Conservation (phyloP, 2,888 invertebrate species). For the Synanthedon andrenaeformis region DNA sequence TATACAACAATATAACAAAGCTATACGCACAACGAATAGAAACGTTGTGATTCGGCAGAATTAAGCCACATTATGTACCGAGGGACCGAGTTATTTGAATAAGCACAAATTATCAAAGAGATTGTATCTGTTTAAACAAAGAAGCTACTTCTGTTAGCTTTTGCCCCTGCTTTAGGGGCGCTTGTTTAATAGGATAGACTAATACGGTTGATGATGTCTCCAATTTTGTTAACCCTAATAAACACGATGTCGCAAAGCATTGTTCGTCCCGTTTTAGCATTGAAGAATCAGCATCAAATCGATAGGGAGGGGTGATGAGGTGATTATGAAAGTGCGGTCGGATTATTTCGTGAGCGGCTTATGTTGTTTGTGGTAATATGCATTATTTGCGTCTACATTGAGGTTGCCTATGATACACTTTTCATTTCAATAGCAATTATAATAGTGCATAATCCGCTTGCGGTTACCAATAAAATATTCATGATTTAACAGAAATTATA, state of each 20-base stretch:
- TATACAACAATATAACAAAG: constrained; percentile 12
- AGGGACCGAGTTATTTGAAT: constrained; percentile 64
- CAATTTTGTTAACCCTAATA: constrained; percentile 55
- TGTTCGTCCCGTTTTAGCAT: constrained; percentile 24
- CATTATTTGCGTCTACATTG: constrained; percentile 10
- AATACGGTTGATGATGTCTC: constrained; percentile 63
- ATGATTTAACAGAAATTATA: too few species aligned
- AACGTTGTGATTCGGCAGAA: constrained; percentile 35
- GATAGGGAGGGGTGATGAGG: constrained; percentile 15
- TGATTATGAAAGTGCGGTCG: constrained; percentile 33
- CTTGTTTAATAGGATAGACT: constrained; percentile 61
- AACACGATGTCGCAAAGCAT: constrained; percentile 22
- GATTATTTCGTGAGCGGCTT: constrained; percentile 42
- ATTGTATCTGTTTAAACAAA: constrained; percentile 69
- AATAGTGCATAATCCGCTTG: too few species aligned
- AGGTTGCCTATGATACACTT: too few species aligned
- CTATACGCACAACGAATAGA: constrained; percentile 2
- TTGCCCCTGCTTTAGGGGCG: constrained; percentile 45
- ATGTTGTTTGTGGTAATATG: constrained; percentile 26
- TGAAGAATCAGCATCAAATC: constrained; percentile 9
- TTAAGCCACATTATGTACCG: constrained; percentile 50
- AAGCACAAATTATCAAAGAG: constrained; percentile 70
- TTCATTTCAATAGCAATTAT: too few species aligned
- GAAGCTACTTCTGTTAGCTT: constrained; percentile 62
- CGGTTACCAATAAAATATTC: too few species aligned